phyloP scores from a whole-genome alignment of 2,888 invertebrate genomes.

The Villa cingulata region DNA sequence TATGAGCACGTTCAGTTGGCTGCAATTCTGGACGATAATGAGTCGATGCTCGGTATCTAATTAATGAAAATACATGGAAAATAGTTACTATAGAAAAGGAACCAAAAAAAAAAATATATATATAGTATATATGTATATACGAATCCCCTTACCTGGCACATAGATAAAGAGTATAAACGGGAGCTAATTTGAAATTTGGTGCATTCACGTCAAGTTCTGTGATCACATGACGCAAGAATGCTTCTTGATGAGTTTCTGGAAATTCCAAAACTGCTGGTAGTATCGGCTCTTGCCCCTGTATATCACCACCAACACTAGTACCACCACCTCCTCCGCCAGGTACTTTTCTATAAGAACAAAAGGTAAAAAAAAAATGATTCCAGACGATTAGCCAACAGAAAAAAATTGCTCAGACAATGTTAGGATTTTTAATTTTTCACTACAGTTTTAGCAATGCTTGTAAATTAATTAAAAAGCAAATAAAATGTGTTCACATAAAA shows the following conservation, averaged over 20 bases:
- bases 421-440: no score
- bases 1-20: slow-evolving; percentile 82
- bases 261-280: slow-evolving; percentile 91
- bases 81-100: no score
- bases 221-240: slow-evolving; percentile 77
- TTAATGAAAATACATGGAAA: background rate
- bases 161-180: slow-evolving; percentile 92
- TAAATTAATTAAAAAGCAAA: no score
- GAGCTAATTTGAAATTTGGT: slow-evolving; percentile 88
- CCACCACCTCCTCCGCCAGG: background rate
- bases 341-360: background rate
- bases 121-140: background rate
- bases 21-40: slow-evolving; percentile 87
- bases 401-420: no score
- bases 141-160: slow-evolving; percentile 58
- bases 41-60: slow-evolving; percentile 79
- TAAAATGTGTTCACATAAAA: no score
- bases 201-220: slow-evolving; percentile 77
- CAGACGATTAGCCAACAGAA: no score
- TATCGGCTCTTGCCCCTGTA: slow-evolving; percentile 68
- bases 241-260: slow-evolving; percentile 87
- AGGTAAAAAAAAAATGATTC: no score
- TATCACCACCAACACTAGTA: slow-evolving; percentile 7
- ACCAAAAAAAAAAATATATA: no score
- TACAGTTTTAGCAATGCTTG: no score